phyloP scores from a whole-genome alignment of 2,888 invertebrate genomes.

The Aphelenchoides bicaudatus region DNA sequence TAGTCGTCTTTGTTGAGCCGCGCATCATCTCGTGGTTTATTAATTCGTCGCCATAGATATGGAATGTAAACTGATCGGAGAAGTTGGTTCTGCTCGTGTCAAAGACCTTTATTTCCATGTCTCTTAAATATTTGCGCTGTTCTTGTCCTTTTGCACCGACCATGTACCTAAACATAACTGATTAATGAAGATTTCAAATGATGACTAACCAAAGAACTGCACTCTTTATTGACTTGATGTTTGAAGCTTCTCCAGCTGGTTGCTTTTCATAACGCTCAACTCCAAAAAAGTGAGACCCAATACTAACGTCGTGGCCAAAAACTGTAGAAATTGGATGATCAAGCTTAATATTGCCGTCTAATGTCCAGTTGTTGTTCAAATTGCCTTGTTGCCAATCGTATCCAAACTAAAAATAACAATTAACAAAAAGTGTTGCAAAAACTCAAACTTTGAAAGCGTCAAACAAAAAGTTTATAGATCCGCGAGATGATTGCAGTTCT shows the following conservation, averaged over 20 bases:
- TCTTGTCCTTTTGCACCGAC: conserved; percentile 32
- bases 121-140: conserved; percentile 29
- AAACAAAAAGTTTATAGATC: conserved; percentile 34
- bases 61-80: conserved; percentile 36
- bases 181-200: not conserved
- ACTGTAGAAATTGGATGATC: conserved; percentile 44
- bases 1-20: conserved; percentile 46
- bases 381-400: conserved; percentile 26
- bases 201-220: not conserved
- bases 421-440: conserved; percentile 16
- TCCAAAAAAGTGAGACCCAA: conserved; percentile 52
- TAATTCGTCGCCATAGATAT: conserved; percentile 54
- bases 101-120: conserved; percentile 46
- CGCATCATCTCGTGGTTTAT: conserved; percentile 55
- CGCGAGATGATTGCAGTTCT: conserved; percentile 21
- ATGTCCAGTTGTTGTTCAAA: conserved; percentile 14
- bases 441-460: conserved; percentile 34
- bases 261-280: conserved; percentile 34
- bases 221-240: not conserved
- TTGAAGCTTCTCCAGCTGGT: not conserved
- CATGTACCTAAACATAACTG: conserved; percentile 54
- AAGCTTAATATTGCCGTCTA: conserved; percentile 28
- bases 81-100: conserved; percentile 34
- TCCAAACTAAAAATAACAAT: conserved; percentile 27
- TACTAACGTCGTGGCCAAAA: conserved; percentile 41